Evolutionary conservation across 1,140 invertebrate species (phyloP), one percentile per base, ranked within the genome.

Genomic region (Neomicropteryx cornuta): DNA sequence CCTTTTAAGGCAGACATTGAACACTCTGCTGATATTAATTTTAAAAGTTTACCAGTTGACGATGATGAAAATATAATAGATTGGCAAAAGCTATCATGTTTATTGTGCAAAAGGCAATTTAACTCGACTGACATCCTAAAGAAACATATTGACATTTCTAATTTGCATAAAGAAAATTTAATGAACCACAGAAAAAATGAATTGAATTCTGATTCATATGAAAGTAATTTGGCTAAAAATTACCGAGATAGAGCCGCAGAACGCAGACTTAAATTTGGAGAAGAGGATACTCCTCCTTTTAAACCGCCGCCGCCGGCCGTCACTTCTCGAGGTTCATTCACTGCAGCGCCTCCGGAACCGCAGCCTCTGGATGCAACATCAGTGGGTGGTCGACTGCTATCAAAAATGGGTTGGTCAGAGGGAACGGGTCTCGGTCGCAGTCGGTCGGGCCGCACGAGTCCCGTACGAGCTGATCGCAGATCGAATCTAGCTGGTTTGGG

Each of bases 401-500:
- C 97, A 63, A 97, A 94, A 66, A 98, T 98, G 95, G 96, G 96
- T 1, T 99, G 96, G 95, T 85, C 81, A 4, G 87, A 93, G 59
- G 96, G 95, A 1, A 80, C 90, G 73, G 96, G 96, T 0, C 66
- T 98, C 8, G 96, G 95, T 3, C 89, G 87, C 56, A 73, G 75
- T 21, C 89, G 91, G 56, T 93, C 97, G 68, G 94, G 94, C n/a
- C 74, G 90, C 48, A 88, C 88, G 5, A 85, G 81, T 32, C 92
- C 93, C 33, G 87, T 96, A 43, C 83, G 92, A 68, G 83, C 85
- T 50, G 64, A 58, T 38, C 52, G 57, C 33, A 50, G 78, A 41
- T 75, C 75, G 33, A 74, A 70, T 44, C 78, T 76, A 18, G 83
- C 76, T 24, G 87, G 82, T 21, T 64, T 89, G 20, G 86, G 86